Evolutionary conservation across 2,888 invertebrate genomes (phyloP), one percentile per base, ranked within the genome.

Genomic region (Dryadula phaetusa): DNA sequence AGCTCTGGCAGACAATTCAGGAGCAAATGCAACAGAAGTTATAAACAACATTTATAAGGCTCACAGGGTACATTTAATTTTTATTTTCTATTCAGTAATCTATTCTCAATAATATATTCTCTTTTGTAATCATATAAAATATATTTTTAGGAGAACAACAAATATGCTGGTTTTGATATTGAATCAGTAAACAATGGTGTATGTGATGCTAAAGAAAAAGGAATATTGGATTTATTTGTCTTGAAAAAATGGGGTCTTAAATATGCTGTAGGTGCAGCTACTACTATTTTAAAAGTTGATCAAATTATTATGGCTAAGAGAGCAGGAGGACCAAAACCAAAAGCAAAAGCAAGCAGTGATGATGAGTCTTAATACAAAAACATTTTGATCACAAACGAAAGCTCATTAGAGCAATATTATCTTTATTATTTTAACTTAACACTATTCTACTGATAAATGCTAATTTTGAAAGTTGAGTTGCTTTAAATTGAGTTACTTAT

Each of bases 231-330:
- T 93, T 93, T 98, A 67, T 99, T 95, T 84, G 84, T 96, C 52
- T 94, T 96, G 28, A 99, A 99, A 87, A 94, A 95, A 81, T 99
- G 99, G 98, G 99, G 96, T 3, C 90, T 99, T 64, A 98, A 99
- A 85, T 98, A 99, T 90, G 99, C 99, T 0, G 97, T 98, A 0
- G 95, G 96, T 70, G 98, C 98, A 1, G 98, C 99, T 0, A 95
- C 96, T 70, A 99, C 99, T 0, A 96, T 99, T 74, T 94, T 99
- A 32, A 96, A 97, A 85, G 98, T 99, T 28, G 98, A 99, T 90
- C 98, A 99, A 92, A 99, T 99, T 75, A 99, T 99, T 74, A 99
- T 99, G 99, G 98, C 99, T 0, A 99, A 99, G 92, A 94, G 97
- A 77, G 98, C 99, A 16, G 99, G 99, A 53, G 99, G 99, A 52